A percentile compares a stretch with the other conserved stretches of the same genome.
Evolutionary conservation across 2,113 vertebrate species (phyloP).

Genomic region (Hepsetus odoe): DNA sequence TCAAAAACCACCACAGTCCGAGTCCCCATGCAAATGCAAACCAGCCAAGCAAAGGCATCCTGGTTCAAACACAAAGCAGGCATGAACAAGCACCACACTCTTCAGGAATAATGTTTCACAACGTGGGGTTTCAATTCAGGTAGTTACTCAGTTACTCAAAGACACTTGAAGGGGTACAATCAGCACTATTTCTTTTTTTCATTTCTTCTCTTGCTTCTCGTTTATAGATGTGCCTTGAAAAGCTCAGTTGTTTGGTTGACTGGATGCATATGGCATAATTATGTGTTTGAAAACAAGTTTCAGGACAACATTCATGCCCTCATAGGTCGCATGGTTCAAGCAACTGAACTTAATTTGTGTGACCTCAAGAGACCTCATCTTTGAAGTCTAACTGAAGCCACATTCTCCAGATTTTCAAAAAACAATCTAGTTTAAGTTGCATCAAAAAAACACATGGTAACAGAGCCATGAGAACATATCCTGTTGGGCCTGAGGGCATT

Average conservation of each 20-base stretch:
- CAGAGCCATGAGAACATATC: neutral
- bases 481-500: neutral
- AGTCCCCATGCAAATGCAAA: slow-evolving; percentile 51
- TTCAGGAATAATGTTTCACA: neutral
- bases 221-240: neutral
- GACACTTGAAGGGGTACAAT: neutral
- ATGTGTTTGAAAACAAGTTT: neutral
- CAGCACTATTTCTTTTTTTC: too few species aligned
- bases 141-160: neutral
- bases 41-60: slow-evolving; percentile 32
- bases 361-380: neutral
- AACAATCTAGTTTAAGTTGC: neutral
- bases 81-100: neutral
- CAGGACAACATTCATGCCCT: neutral
- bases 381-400: neutral
- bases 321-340: neutral
- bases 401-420: neutral
- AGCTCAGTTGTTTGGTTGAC: neutral
- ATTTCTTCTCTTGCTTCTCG: neutral
- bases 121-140: neutral
- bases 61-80: slow-evolving; percentile 22
- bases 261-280: neutral
- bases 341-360: neutral
- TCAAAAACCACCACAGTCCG: slow-evolving; percentile 45
- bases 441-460: neutral